Base-by-base conservation (phyloP, 2,888 invertebrate genomes). In the Scaptomyza tumidula region DNA sequence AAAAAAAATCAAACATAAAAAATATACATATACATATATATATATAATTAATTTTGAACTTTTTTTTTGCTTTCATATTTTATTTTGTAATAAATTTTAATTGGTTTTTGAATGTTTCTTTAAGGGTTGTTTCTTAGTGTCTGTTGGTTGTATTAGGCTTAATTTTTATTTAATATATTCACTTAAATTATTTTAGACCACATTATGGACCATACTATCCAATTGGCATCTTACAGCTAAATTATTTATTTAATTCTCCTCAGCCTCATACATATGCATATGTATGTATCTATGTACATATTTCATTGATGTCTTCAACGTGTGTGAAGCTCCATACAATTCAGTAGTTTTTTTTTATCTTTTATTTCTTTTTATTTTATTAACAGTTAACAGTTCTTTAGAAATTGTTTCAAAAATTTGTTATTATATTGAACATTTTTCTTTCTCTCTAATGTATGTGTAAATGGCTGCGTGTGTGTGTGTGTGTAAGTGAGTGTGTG, bases 351-450 rank as follows among this genome's bases (percentile, higher is more conserved):
- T 37, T 41, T 29, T 57, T 37, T 57, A 56, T 45, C 64, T 62
- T 61, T 66, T 56, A 44, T 60, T 76, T 19, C 19, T 19, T 19
- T 19, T 58, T 62, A 67, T 64, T 55, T 45, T 77, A 76, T 78
- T 80, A 78, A 78, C 78, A 78, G 78, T 78, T 81, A 78, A 78
- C 78, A 78, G 78, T 78, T 78, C 78, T 78, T 78, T 78, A 80
- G 78, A 80, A 78, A 78, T 80, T 62, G 74, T 74, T 78, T 78
- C 78, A 78, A 78, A 80, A 78, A 62, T 62, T 70, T 39, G 3
- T 77, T 76, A 70, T 76, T 80, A 64, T 75, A 70, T 70, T 79
- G 80, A 79, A 70, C 80, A 75, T 78, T 70, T 46, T 58, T 56
- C 57, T 37, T 43, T 65, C 46, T 55, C 54, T 68, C 55, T 57